Base-by-base conservation (phyloP, 2,888 invertebrate species). In the Phragmatobia fuliginosa region DNA sequence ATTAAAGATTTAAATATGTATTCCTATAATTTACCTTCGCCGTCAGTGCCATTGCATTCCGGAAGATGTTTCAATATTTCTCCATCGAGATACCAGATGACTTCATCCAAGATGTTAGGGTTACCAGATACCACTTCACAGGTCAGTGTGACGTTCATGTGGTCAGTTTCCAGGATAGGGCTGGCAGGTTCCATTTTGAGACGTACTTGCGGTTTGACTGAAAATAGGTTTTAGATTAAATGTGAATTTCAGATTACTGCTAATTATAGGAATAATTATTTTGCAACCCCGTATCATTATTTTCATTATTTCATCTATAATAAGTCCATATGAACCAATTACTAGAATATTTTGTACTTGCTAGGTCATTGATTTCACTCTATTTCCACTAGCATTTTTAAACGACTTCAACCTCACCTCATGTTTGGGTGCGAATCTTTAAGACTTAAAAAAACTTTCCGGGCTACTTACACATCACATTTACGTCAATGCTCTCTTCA, bases 31-130 rank as follows among this genome's bases (percentile, higher is more conserved):
- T 58, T 73, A 89, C 91, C 89, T 82, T 88, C 88, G 58, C 90
- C 95, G 41, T 94, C 92, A 36, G 96, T 96, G 1, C 95, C 96
- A 75, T 97, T 96, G 88, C 98, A 98, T 84, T 98, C 98, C 0
- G 98, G 98, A 78, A 98, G 93, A 90, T 98, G 98, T 88, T 98
- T 98, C 81, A 98, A 95, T 58, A 98, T 91, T 75, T 97, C 97
- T 3, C 97, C 97, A 84, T 98, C 97, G 79, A 98, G 95, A 90
- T 97, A 98, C 99, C 99, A 99, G 79, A 97, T 96, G 73, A 98
- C 98, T 80, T 97, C 97, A 82, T 95, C 96, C 84, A 97, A 93
- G 69, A 95, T 92, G 0, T 96, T 91, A 0, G 99, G 98, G 93
- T 98, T 98, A 3, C 98, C 98, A 21, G 96, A 96, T 31, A 96